Evolutionary conservation across 2,113 vertebrate genomes (phyloP).

Genomic region (Nothobranchius furzeri): DNA sequence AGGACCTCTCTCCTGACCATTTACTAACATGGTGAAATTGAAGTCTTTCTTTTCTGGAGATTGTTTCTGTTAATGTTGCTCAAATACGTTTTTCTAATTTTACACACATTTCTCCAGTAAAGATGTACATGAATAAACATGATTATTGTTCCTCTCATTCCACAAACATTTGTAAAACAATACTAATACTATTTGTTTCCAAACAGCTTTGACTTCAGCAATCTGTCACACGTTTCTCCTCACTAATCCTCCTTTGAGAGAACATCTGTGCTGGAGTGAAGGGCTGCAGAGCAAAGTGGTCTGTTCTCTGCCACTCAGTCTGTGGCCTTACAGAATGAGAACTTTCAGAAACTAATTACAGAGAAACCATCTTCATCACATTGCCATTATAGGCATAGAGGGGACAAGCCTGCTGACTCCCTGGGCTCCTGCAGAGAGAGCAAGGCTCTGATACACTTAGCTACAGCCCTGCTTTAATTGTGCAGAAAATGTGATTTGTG

Average conservation of each 20-base stretch:
- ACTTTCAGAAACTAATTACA: constrained; percentile 83
- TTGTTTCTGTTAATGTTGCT: too few species aligned
- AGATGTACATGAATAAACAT: not conserved
- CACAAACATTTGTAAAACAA: not conserved
- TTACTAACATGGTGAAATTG: too few species aligned
- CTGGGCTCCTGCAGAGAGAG: constrained; percentile 70
- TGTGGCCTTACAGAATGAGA: constrained; percentile 69
- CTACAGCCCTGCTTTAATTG: constrained; percentile 81
- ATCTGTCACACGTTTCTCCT: not conserved
- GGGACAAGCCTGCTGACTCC: constrained; percentile 71
- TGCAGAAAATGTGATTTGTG: constrained; percentile 86
- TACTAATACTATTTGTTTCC: not conserved
- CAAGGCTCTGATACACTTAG: constrained; percentile 76
- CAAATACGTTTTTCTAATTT: too few species aligned
- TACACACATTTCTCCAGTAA: too few species aligned
- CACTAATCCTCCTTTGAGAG: constrained; percentile 45
- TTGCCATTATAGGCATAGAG: constrained; percentile 74
- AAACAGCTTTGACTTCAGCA: not conserved
- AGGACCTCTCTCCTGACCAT: too few species aligned
- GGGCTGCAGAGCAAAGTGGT: constrained; percentile 63
- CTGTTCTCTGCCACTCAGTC: constrained; percentile 61
- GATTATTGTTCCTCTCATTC: too few species aligned
- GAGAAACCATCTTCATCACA: constrained; percentile 81
- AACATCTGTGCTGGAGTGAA: constrained; percentile 40
- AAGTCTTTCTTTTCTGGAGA: too few species aligned